A percentile compares a stretch with the other conserved stretches of the same genome.
Conservation (phyloP, 2,113 vertebrate species). For the Tupaia tana region DNA sequence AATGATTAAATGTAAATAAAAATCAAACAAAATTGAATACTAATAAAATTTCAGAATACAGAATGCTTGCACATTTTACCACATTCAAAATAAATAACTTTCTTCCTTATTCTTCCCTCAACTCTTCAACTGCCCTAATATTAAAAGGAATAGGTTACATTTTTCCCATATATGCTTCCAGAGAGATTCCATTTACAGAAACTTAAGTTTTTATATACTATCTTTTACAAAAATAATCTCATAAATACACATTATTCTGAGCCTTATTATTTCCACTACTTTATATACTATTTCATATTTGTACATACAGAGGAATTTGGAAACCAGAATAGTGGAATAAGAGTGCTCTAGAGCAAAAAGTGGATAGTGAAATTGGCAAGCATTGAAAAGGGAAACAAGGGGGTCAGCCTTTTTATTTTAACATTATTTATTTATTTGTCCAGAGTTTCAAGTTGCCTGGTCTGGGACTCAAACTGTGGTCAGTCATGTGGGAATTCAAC, state of each 20-base stretch:
- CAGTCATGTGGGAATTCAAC: too few species aligned
- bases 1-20: too few species aligned
- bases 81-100: not conserved
- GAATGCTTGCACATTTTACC: not conserved
- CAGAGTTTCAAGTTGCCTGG: too few species aligned
- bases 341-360: not conserved
- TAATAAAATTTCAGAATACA: not conserved
- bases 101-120: not conserved
- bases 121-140: not conserved
- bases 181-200: not conserved
- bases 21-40: not conserved
- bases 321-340: not conserved
- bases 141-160: not conserved
- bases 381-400: not conserved
- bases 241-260: not conserved
- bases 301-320: not conserved
- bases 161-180: not conserved
- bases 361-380: not conserved
- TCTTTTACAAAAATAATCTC: not conserved
- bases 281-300: not conserved
- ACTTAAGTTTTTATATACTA: not conserved
- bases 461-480: too few species aligned
- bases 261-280: not conserved
- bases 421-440: too few species aligned
- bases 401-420: not conserved